phyloP scores from a whole-genome alignment of 2,113 vertebrate genomes.

The Rhadina sibilatrix region DNA sequence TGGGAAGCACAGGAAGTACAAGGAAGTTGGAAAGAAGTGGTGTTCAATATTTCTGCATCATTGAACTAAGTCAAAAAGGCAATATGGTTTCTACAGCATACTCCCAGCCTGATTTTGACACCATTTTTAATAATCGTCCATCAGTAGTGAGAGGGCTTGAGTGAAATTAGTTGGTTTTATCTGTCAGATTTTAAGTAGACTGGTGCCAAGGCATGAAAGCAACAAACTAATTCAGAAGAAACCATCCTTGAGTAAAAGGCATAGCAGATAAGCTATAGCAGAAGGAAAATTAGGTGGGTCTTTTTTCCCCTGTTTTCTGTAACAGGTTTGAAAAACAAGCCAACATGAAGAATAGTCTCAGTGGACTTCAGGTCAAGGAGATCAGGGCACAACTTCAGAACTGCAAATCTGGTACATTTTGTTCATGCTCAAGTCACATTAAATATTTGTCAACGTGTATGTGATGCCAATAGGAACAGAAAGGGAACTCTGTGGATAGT shows the following conservation, averaged over 20 bases:
- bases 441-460: not conserved
- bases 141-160: not conserved
- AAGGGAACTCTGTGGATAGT: not conserved
- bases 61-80: not conserved
- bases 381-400: not conserved
- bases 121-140: not conserved
- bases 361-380: not conserved
- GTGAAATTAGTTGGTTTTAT: not conserved
- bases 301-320: not conserved
- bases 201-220: not conserved
- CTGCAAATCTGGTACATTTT: not conserved
- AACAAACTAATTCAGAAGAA: not conserved
- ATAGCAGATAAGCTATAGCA: not conserved
- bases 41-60: not conserved
- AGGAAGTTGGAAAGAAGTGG: not conserved
- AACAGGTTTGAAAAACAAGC: not conserved
- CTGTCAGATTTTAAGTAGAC: not conserved
- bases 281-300: not conserved
- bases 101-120: not conserved
- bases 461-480: not conserved
- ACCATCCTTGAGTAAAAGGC: not conserved
- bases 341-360: not conserved
- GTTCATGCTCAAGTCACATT: not conserved
- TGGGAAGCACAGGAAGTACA: not conserved
- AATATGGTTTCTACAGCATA: not conserved